Conservation (phyloP, 2,797 vertebrate genomes). For the Enteromius afrohamiltoni region DNA sequence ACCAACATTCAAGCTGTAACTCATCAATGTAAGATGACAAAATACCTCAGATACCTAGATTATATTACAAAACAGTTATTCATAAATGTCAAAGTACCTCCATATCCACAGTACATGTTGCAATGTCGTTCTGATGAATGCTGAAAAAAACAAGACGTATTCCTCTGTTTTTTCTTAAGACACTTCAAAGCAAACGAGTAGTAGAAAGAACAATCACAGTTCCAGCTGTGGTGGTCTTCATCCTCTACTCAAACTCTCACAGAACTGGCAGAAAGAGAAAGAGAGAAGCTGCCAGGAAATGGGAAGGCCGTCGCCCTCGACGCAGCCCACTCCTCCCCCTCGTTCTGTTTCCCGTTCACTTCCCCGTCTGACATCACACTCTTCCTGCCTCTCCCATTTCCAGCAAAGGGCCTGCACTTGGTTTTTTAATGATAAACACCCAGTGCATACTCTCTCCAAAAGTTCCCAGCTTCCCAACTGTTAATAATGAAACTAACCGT, state of each 20-base stretch:
- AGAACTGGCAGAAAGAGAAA: slow-evolving; percentile 57
- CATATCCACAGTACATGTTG: slow-evolving; percentile 83
- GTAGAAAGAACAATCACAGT: slow-evolving; percentile 40
- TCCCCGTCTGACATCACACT: slow-evolving; percentile 81
- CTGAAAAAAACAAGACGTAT: neutral
- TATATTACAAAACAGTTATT: neutral
- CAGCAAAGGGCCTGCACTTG: slow-evolving; percentile 61
- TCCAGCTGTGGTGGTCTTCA: slow-evolving; percentile 44
- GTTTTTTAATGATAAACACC: slow-evolving; percentile 63
- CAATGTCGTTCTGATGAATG: slow-evolving; percentile 19
- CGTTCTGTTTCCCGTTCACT: slow-evolving; percentile 71
- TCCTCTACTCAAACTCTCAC: slow-evolving; percentile 44
- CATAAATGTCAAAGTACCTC: slow-evolving; percentile 68
- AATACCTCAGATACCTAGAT: neutral
- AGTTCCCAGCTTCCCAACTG: neutral
- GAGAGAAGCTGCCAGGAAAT: slow-evolving; percentile 68
- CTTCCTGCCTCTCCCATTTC: slow-evolving; percentile 79
- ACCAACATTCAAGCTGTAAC: neutral
- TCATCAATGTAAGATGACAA: neutral
- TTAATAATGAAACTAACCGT: neutral
- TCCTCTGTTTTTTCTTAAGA: slow-evolving; percentile 36
- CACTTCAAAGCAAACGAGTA: slow-evolving; percentile 4
- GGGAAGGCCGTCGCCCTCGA: slow-evolving; percentile 64
- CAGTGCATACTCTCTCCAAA: slow-evolving; percentile 8
- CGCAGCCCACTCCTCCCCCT: slow-evolving; percentile 48